These are phyloP conservation scores for Tyria jacobaeae DNA, from an alignment of 2,888 invertebrate species.

Conservation along the genomic window DNA sequence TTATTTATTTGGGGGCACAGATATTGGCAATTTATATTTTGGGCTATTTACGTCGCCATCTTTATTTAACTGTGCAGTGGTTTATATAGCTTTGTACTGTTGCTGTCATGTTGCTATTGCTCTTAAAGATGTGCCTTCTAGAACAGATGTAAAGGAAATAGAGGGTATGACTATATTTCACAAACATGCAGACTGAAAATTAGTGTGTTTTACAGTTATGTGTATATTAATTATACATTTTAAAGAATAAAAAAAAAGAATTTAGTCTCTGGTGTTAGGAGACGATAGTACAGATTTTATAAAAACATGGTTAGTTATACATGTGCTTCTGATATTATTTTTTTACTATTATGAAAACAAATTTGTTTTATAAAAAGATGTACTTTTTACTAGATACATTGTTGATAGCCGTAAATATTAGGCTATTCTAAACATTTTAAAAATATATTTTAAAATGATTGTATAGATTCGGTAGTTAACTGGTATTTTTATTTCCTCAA, in stretches of 20 bases:
- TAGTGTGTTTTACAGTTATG: no score
- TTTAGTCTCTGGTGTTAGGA: not conserved
- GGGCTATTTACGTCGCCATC: conserved; percentile 82
- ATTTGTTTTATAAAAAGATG: no score
- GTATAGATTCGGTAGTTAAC: no score
- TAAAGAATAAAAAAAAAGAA: not conserved
- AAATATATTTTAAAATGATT: no score
- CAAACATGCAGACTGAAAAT: conserved; percentile 8
- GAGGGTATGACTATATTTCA: conserved; percentile 36
- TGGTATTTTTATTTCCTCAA: no score
- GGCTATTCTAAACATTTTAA: no score
- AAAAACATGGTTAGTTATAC: not conserved
- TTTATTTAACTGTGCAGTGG: conserved; percentile 63
- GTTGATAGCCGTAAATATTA: no score
- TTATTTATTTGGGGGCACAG: conserved; percentile 93
- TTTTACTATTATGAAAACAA: not conserved
- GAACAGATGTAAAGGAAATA: conserved; percentile 59
- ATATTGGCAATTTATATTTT: conserved; percentile 91
- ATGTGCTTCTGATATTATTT: not conserved
- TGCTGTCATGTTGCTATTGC: conserved; percentile 82
- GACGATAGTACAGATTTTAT: not conserved
- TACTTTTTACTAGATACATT: no score
- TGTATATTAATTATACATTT: not conserved
- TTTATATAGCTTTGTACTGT: conserved; percentile 72
- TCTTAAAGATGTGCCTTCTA: conserved; percentile 71